Evolutionary conservation across 2,113 vertebrate genomes (phyloP).

Genomic region (Rhinopomastus cyanomelas): DNA sequence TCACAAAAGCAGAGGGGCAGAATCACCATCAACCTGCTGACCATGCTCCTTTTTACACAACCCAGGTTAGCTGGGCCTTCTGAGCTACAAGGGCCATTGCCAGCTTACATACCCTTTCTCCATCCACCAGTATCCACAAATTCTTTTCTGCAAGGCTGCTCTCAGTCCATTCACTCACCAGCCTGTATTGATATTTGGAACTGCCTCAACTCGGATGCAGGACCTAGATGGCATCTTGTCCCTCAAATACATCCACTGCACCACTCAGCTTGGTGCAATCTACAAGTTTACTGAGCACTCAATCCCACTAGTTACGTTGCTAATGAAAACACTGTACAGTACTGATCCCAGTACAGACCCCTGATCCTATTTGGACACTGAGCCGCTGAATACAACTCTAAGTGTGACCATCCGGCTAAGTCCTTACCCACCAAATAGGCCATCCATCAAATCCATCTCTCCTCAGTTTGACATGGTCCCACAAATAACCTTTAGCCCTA

Average conservation of each 20-base stretch:
- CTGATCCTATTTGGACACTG: neutral
- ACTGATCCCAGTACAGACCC: neutral
- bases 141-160: no score
- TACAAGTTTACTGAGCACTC: neutral
- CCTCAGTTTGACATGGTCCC: neutral
- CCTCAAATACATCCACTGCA: neutral
- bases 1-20: neutral
- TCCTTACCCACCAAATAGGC: neutral
- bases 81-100: neutral
- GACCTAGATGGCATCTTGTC: no score
- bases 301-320: no score
- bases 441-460: neutral
- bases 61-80: neutral
- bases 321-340: neutral
- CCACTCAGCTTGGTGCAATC: neutral
- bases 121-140: neutral
- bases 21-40: neutral
- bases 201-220: neutral
- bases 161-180: neutral
- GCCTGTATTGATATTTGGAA: accelerated
- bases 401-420: neutral
- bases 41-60: no score
- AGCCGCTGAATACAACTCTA: neutral
- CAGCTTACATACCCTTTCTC: accelerated
- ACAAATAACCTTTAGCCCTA: no score